Evolutionary conservation across 2,113 vertebrate species (phyloP).

Genomic region (Pollimyrus isidori): DNA sequence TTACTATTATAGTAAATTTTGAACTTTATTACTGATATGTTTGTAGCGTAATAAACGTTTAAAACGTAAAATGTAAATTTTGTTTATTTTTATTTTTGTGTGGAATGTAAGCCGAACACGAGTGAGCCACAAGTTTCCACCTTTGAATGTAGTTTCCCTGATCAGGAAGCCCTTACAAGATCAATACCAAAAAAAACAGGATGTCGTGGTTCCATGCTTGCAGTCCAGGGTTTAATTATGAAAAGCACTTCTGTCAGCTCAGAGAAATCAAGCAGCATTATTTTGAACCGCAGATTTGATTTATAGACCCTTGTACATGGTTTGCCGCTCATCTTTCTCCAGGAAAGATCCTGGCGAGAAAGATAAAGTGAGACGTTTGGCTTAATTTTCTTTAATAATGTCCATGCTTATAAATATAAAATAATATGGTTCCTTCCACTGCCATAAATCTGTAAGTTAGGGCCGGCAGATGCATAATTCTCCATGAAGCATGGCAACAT

Average conservation of each 20-base stretch:
- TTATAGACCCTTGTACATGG: not conserved
- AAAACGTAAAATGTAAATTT: too few species aligned
- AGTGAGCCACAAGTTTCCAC: too few species aligned
- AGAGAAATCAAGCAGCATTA: not conserved
- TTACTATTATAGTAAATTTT: too few species aligned
- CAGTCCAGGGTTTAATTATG: not conserved
- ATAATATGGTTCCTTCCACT: not conserved
- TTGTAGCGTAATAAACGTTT: too few species aligned
- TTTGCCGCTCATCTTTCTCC: not conserved
- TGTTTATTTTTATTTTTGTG: too few species aligned
- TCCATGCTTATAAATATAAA: not conserved
- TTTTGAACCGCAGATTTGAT: not conserved
- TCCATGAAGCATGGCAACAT: not conserved
- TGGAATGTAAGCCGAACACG: too few species aligned
- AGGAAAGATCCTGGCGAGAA: not conserved
- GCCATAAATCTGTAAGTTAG: not conserved
- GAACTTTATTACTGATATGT: too few species aligned
- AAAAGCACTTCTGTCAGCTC: not conserved
- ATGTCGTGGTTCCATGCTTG: not conserved
- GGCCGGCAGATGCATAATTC: not conserved
- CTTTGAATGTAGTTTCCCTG: too few species aligned
- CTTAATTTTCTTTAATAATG: not conserved
- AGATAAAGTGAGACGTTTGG: slow-evolving; percentile 9
- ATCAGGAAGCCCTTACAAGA: not conserved
- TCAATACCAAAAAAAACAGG: not conserved